A percentile compares a stretch with the other conserved stretches of the same genome.
Evolutionary conservation across 2,888 invertebrate species (phyloP).

Genomic region (Muscina levida): DNA sequence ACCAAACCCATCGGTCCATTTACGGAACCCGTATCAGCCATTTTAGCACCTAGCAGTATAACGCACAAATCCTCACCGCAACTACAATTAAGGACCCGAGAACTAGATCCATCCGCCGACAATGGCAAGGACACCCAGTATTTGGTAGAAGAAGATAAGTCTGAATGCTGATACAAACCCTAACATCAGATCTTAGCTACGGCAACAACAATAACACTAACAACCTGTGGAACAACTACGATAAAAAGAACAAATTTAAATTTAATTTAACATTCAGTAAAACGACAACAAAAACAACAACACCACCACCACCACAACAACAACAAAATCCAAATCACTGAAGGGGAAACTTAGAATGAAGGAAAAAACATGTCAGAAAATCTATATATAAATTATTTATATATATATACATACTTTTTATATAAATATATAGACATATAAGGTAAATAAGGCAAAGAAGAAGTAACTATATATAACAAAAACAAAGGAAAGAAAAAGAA

Average conservation of each 20-base stretch:
- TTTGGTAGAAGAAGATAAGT: conserved; percentile 93
- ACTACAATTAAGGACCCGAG: conserved; percentile 87
- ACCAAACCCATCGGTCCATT: conserved; percentile 83
- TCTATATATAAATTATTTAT: conserved; percentile 60
- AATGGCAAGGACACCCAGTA: conserved; percentile 95
- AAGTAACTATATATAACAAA: conserved; percentile 36
- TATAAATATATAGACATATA: conserved; percentile 43
- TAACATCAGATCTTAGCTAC: conserved; percentile 65
- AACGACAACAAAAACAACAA: too few species aligned
- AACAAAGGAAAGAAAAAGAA: background rate
- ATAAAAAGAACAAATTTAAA: conserved; percentile 68
- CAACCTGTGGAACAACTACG: conserved; percentile 61
- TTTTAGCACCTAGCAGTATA: conserved; percentile 90
- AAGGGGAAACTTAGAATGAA: conserved; percentile 24
- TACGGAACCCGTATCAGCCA: conserved; percentile 85
- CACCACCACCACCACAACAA: conserved; percentile 12
- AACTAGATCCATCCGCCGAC: conserved; percentile 91
- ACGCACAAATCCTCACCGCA: conserved; percentile 89
- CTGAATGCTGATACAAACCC: conserved; percentile 80
- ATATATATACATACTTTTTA: conserved; percentile 51
- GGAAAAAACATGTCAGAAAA: conserved; percentile 31
- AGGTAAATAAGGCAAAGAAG: conserved; percentile 34
- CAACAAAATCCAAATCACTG: conserved; percentile 24
- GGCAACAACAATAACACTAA: conserved; percentile 66
- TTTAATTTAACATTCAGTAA: conserved; percentile 60